Conservation (phyloP, 1,140 invertebrate species). For the Ceratina japonica region DNA sequence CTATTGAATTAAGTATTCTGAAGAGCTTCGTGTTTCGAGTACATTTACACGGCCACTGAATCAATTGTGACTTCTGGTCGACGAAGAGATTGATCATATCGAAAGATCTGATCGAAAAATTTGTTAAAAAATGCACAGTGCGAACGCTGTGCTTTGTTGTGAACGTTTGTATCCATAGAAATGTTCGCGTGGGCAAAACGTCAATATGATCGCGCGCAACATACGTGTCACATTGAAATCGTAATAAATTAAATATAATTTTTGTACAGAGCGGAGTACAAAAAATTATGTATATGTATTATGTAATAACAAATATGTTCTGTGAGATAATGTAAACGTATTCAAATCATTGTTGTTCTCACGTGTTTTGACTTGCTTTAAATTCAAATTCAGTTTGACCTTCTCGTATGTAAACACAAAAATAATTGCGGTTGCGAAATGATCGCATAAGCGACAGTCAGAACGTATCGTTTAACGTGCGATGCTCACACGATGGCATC, state of each 20-base stretch:
- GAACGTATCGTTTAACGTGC: neutral
- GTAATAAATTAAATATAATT: neutral
- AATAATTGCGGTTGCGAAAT: neutral
- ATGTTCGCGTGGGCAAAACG: constrained; percentile 11
- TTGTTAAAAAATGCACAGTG: constrained; percentile 5
- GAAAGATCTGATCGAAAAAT: constrained; percentile 8
- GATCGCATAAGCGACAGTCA: neutral
- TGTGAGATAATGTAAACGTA: too few species aligned
- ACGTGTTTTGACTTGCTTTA: neutral
- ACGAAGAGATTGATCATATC: constrained; percentile 20
- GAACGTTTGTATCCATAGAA: constrained; percentile 56
- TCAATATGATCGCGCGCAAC: constrained; percentile 25
- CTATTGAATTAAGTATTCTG: neutral
- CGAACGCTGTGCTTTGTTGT: constrained; percentile 42
- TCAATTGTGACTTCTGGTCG: neutral
- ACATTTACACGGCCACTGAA: neutral
- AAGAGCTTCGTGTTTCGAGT: neutral
- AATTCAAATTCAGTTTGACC: neutral
- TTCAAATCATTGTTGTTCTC: constrained; percentile 12
- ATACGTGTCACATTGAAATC: neutral
- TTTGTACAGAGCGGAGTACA: too few species aligned
- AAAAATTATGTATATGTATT: too few species aligned
- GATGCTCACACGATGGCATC: neutral
- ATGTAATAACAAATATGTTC: too few species aligned
- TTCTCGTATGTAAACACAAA: neutral